Base-by-base conservation (phyloP, 2,113 vertebrate species). In the Osmerus eperlanus region DNA sequence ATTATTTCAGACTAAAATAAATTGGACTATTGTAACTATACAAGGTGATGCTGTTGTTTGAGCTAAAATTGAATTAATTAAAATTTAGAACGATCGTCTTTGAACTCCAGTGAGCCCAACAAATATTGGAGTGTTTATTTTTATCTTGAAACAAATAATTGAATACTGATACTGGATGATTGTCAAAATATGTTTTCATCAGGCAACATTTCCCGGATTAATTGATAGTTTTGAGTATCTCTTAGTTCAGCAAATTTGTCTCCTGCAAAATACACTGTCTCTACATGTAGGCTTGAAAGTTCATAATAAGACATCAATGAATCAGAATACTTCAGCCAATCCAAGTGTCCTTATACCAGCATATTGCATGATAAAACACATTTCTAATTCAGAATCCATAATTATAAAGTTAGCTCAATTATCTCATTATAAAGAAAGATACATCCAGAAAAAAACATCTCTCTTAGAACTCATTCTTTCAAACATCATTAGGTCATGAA, bases 1-100 rank as follows among this genome's bases (percentile, higher is more conserved):
- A 85, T 66, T 83, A 65, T 83, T 59, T 53, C 52, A 52, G 53
- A 62, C 65, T 67, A 66, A 69, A 32, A 47, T n/a, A 78, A 75
- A 75, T 75, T 72, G 19, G 25, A 84, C 71, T 21, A n/a, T 53
- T 75, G 76, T 70, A 55, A 72, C 67, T n/a, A 32, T 28, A 64
- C 67, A 16, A 68, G 72, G 74, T 83, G 72, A 55, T 76, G 65
- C 70, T 67, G 68, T 62, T 75, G 68, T 79, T 81, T 61, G 73
- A 66, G 5, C 66, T 54, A 19, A 15, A 29, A 14, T 29, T 36
- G 62, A 19, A 47, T 47, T 60, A 52, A 56, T 15, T 47, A 47
- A 62, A 65, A 65, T 68, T 60, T 28, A 23, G 66, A 64, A 70
- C 56, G 19, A 70, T 74, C 58, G 73, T 68, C 51, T 52, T 41